Conservation (phyloP, 2,888 invertebrate genomes). For the Boloria euphrosyne region DNA sequence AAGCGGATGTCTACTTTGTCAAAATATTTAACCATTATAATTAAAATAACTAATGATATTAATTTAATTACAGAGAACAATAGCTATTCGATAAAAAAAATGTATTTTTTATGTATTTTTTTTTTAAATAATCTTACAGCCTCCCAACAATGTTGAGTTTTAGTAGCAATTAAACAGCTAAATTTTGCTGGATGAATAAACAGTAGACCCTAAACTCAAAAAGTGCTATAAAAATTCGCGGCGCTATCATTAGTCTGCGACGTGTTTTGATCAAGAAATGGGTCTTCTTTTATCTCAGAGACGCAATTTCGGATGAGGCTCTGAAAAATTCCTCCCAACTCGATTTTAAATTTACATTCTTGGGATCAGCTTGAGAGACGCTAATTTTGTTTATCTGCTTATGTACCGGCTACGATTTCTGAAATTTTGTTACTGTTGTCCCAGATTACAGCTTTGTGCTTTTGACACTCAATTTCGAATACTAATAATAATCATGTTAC, state of each 20-base stretch:
- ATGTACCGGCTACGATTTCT: slow-evolving; percentile 13
- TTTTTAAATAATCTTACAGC: neutral
- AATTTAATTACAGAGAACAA: too few relatives aligned
- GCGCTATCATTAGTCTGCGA: slow-evolving; percentile 75
- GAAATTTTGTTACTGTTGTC: slow-evolving; percentile 2
- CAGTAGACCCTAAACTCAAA: slow-evolving; percentile 25
- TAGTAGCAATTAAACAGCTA: slow-evolving; percentile 18
- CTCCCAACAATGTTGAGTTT: neutral
- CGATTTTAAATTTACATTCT: slow-evolving; percentile 50
- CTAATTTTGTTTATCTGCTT: slow-evolving; percentile 29
- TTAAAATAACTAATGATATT: too few relatives aligned
- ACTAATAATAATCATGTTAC: too few relatives aligned
- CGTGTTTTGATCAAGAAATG: slow-evolving; percentile 72
- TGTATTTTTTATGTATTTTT: neutral
- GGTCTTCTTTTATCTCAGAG: slow-evolving; percentile 44
- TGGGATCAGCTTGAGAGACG: slow-evolving; percentile 10
- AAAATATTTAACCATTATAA: too few relatives aligned
- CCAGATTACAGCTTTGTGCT: neutral
- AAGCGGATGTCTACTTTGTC: too few relatives aligned
- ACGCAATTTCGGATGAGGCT: slow-evolving; percentile 43
- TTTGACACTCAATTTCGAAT: neutral
- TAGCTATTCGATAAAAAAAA: too few relatives aligned
- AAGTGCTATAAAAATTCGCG: slow-evolving; percentile 69
- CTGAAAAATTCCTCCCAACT: slow-evolving; percentile 47
- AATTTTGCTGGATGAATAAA: slow-evolving; percentile 28